These are phyloP conservation scores for Caenorhabditis macrosperma DNA, from an alignment of 2,888 invertebrate species.

Conservation along the genomic window DNA sequence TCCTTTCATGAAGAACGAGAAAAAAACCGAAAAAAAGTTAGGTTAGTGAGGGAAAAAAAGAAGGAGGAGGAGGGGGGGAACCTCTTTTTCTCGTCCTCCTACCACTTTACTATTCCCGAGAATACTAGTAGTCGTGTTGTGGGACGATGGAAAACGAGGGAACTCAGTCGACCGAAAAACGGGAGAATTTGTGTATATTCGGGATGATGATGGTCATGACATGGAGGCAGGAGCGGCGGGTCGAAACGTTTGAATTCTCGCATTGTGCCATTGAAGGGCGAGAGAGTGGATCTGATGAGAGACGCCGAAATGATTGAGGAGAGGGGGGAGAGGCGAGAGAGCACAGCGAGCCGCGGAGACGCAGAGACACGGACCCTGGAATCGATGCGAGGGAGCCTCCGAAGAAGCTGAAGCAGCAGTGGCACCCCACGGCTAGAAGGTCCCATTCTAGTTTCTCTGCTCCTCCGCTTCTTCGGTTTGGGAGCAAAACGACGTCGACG, in stretches of 20 bases:
- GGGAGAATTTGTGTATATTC: conserved; percentile 39
- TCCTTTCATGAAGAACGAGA: conserved; percentile 1
- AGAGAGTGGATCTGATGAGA: conserved; percentile 53
- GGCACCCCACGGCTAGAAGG: conserved; percentile 38
- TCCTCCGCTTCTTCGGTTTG: conserved; percentile 25
- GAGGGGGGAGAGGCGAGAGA: conserved; percentile 29
- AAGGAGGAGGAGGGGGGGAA: neutral
- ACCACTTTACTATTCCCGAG: conserved; percentile 54
- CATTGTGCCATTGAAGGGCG: conserved; percentile 2
- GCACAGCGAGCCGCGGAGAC: conserved; percentile 19
- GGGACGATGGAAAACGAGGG: conserved; percentile 7
- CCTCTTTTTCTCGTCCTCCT: neutral
- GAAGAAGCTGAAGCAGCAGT: conserved; percentile 15
- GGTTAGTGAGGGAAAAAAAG: neutral
- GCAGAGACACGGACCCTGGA: conserved; percentile 47
- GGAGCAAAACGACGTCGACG: conserved; percentile 5
- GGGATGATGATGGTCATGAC: conserved; percentile 48
- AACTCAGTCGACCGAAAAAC: conserved; percentile 53
- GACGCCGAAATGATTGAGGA: conserved; percentile 49
- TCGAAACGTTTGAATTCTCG: conserved; percentile 47
- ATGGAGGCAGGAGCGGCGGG: conserved; percentile 22
- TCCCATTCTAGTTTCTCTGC: conserved; percentile 51
- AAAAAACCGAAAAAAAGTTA: conserved; percentile 3
- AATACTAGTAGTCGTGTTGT: conserved; percentile 25
- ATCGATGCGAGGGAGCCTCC: conserved; percentile 48